Percentiles rank a stretch among this genome's conserved stretches.
Evolutionary conservation across 1,140 invertebrate genomes (phyloP).

Genomic region (Drosophila murphyi): DNA sequence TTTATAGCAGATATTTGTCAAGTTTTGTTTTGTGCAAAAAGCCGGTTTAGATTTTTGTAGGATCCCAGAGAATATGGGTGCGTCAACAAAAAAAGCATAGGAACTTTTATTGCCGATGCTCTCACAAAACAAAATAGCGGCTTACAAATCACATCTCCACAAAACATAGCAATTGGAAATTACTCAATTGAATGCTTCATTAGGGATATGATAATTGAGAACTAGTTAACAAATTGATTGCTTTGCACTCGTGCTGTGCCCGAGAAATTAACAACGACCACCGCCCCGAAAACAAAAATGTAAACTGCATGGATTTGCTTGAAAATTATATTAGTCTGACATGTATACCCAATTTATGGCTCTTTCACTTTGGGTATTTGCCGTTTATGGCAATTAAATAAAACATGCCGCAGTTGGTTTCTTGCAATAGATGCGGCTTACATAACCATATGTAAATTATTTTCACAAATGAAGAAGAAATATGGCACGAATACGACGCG

Average conservation of each 20-base stretch:
- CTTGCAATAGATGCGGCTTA: constrained; percentile 62
- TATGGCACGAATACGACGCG: constrained; percentile 57
- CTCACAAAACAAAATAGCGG: constrained; percentile 14
- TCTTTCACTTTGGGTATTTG: constrained; percentile 47
- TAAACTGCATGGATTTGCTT: constrained; percentile 33
- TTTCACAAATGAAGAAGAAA: constrained; percentile 77
- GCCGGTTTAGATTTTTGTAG: constrained; percentile 35
- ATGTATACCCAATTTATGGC: constrained; percentile 57
- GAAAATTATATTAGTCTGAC: constrained; percentile 52
- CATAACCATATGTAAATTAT: constrained; percentile 82
- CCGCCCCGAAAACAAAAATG: constrained; percentile 20
- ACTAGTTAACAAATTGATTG: constrained; percentile 10
- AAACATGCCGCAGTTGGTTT: constrained; percentile 67
- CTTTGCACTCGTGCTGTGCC: constrained; percentile 27
- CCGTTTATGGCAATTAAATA: constrained; percentile 75
- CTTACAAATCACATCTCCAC: neutral
- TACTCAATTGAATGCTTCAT: constrained; percentile 11
- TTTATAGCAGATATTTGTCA: constrained; percentile 56
- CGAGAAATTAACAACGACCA: constrained; percentile 21
- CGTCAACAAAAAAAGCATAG: constrained; percentile 25
- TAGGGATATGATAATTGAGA: constrained; percentile 27
- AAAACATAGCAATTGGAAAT: constrained; percentile 17
- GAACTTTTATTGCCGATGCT: constrained; percentile 35
- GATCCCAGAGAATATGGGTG: constrained; percentile 50
- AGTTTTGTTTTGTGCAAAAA: constrained; percentile 40